A percentile compares a stretch with the other conserved stretches of the same genome.
Evolutionary conservation across 2,113 vertebrate genomes (phyloP).

Genomic region (Zosterops borbonicus): DNA sequence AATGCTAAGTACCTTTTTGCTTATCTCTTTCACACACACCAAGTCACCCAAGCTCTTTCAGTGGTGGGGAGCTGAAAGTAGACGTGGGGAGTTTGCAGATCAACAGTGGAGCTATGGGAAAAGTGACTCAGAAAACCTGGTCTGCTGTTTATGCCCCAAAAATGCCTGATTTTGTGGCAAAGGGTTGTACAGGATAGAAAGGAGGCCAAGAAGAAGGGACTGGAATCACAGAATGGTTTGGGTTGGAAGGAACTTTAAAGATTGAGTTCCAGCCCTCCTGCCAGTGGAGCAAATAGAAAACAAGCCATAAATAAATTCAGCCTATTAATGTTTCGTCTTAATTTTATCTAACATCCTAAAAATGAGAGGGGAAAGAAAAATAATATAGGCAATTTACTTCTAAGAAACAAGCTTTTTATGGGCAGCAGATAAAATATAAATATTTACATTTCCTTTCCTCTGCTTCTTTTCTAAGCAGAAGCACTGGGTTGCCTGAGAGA

Average conservation of each 20-base stretch:
- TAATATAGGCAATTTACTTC: background rate
- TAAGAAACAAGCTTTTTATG: background rate
- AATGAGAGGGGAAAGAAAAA: background rate
- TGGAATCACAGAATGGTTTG: background rate
- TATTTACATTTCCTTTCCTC: background rate
- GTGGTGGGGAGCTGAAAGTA: background rate
- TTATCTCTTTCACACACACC: accelerated
- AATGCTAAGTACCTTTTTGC: background rate
- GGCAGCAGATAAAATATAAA: background rate
- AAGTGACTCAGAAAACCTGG: background rate
- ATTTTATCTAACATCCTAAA: background rate
- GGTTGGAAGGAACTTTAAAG: background rate
- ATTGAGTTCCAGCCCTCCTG: accelerated
- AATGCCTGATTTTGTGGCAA: background rate
- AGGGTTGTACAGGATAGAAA: background rate
- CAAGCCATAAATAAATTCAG: background rate
- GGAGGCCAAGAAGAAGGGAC: background rate
- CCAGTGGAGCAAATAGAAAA: background rate
- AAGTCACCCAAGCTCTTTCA: accelerated
- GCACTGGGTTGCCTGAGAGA: background rate
- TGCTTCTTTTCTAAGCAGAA: background rate
- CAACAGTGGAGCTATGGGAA: background rate
- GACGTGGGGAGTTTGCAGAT: background rate
- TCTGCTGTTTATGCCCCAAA: background rate
- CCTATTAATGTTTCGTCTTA: background rate